Conservation (phyloP, 2,113 vertebrate genomes). For the Percopsis transmontana region DNA sequence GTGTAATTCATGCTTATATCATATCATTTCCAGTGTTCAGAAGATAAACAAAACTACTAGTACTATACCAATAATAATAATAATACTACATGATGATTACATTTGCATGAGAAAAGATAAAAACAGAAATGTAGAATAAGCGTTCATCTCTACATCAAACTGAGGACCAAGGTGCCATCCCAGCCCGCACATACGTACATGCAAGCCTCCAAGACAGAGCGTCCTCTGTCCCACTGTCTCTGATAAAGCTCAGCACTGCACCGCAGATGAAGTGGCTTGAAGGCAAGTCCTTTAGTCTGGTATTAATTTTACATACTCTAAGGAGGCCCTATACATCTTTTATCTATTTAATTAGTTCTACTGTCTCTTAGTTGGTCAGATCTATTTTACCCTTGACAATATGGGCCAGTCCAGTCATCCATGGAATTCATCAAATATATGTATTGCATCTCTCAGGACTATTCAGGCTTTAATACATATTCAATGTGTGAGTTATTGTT, state of each 20-base stretch:
- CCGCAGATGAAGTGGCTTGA: slow-evolving; percentile 51
- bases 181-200: background rate
- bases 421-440: slow-evolving; percentile 55
- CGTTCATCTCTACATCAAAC: too few species aligned
- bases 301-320: slow-evolving; percentile 70
- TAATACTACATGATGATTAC: too few species aligned
- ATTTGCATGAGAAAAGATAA: too few species aligned
- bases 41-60: too few species aligned
- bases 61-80: too few species aligned
- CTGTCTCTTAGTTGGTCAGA: slow-evolving; percentile 61
- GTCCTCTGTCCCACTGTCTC: slow-evolving; percentile 18
- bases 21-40: too few species aligned
- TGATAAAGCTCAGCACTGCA: slow-evolving; percentile 18
- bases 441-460: slow-evolving; percentile 53
- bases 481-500: slow-evolving; percentile 61
- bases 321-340: slow-evolving; percentile 68
- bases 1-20: too few species aligned
- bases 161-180: too few species aligned
- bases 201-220: slow-evolving; percentile 8
- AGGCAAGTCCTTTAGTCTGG: slow-evolving; percentile 60
- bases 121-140: too few species aligned
- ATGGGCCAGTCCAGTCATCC: slow-evolving; percentile 49
- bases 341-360: slow-evolving; percentile 71
- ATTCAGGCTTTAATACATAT: slow-evolving; percentile 52
- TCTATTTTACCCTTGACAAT: slow-evolving; percentile 54